Conservation (phyloP, 2,888 invertebrate genomes). For the Odontocerum albicorne region DNA sequence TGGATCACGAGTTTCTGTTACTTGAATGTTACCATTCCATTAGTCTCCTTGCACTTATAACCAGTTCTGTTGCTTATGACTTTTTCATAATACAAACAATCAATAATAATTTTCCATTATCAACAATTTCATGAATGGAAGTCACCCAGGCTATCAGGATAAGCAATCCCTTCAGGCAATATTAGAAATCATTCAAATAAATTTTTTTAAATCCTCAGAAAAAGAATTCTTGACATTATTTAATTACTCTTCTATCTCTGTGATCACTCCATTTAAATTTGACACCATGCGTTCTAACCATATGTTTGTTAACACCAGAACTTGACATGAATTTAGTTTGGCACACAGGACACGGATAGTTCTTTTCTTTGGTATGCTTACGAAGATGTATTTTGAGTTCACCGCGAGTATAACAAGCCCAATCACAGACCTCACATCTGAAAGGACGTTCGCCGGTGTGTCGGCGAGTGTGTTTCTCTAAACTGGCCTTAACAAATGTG, state of each 20-base stretch:
- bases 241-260: constrained; percentile 30
- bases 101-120: no score
- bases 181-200: no score
- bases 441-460: constrained; percentile 50
- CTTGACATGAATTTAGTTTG: constrained; percentile 50
- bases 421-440: constrained; percentile 48
- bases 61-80: no score
- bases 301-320: constrained; percentile 53
- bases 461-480: constrained; percentile 49
- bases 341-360: constrained; percentile 49
- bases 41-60: no score
- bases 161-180: no score
- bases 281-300: constrained; percentile 49
- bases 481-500: constrained; percentile 47
- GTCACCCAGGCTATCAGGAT: no score
- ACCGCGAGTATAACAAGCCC: constrained; percentile 48
- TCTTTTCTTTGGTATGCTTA: constrained; percentile 52
- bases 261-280: constrained; percentile 48
- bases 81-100: no score
- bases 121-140: no score
- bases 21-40: no score
- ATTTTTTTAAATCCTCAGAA: no score
- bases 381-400: constrained; percentile 49
- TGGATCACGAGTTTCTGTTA: no score
- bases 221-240: constrained; percentile 6